phyloP scores from a whole-genome alignment of 2,113 vertebrate species.

The zebrafish (Danio rerio) region DNA sequence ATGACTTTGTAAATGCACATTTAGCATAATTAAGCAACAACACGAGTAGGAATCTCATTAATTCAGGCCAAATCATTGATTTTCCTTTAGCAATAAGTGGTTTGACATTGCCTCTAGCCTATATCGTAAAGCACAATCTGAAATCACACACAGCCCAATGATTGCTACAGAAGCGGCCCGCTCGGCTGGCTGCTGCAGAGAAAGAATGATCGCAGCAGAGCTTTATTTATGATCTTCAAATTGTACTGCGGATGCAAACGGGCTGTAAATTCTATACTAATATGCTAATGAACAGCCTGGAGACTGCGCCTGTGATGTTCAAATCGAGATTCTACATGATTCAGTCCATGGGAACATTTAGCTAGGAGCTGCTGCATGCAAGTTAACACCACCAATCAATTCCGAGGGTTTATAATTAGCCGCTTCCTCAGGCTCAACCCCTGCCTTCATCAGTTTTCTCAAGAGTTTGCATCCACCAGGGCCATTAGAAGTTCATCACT shows the following conservation, averaged over 20 bases:
- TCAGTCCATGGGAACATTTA: slow-evolving; percentile 20
- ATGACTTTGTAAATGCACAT: background rate
- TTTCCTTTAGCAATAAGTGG: background rate
- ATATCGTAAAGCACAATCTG: background rate
- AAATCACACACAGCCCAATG: background rate
- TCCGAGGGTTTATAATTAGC: slow-evolving; percentile 19
- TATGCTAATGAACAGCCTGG: slow-evolving; percentile 28
- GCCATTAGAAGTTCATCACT: background rate
- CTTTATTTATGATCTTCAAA: slow-evolving; percentile 28
- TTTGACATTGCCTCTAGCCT: background rate
- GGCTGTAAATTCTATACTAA: slow-evolving; percentile 19
- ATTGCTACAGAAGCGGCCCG: background rate
- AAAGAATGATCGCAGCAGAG: slow-evolving; percentile 2
- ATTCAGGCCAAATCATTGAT: background rate
- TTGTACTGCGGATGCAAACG: slow-evolving; percentile 31
- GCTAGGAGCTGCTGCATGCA: slow-evolving; percentile 11
- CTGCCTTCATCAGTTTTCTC: slow-evolving; percentile 15
- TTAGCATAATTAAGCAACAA: background rate
- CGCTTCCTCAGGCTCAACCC: background rate
- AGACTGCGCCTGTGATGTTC: background rate
- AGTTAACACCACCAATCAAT: slow-evolving; percentile 2
- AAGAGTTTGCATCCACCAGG: background rate
- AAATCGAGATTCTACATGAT: slow-evolving; percentile 33
- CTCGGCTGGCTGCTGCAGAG: slow-evolving; percentile 1
- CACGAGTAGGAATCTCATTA: background rate